Conservation (phyloP, 2,797 vertebrate species). For the Manis javanica region DNA sequence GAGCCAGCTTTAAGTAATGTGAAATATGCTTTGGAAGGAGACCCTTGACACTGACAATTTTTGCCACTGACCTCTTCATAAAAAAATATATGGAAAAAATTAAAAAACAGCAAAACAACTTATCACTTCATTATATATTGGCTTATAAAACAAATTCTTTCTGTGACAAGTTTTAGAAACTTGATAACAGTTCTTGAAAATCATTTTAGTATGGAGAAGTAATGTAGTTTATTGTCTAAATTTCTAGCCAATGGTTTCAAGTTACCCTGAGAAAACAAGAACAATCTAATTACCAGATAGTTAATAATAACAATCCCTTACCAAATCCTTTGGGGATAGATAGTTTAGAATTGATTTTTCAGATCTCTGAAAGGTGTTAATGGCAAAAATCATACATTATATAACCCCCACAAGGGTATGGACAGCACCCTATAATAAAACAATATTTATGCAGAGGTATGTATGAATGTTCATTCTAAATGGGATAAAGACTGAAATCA, state of each 20-base stretch:
- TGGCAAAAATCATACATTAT: neutral
- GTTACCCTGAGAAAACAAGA: slow-evolving; percentile 15
- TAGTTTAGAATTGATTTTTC: slow-evolving; percentile 21
- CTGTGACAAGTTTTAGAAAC: neutral
- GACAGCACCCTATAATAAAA: neutral
- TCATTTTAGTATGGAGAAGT: neutral
- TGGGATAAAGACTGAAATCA: neutral
- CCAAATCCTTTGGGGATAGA: neutral
- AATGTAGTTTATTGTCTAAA: neutral
- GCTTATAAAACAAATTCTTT: neutral
- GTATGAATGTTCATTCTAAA: neutral
- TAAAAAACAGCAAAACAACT: neutral
- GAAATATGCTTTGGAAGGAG: neutral
- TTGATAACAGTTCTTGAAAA: neutral
- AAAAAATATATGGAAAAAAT: slow-evolving; percentile 39
- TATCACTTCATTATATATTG: neutral
- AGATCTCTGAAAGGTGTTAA: neutral
- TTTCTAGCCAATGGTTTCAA: slow-evolving; percentile 34
- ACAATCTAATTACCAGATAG: neutral
- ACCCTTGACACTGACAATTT: neutral
- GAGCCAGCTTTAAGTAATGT: neutral
- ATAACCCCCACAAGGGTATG: neutral
- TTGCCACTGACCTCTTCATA: slow-evolving; percentile 44
- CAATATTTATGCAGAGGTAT: neutral
- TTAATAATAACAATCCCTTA: neutral